phyloP scores from a whole-genome alignment of 2,888 invertebrate genomes.

The Chymomyza procnemis region DNA sequence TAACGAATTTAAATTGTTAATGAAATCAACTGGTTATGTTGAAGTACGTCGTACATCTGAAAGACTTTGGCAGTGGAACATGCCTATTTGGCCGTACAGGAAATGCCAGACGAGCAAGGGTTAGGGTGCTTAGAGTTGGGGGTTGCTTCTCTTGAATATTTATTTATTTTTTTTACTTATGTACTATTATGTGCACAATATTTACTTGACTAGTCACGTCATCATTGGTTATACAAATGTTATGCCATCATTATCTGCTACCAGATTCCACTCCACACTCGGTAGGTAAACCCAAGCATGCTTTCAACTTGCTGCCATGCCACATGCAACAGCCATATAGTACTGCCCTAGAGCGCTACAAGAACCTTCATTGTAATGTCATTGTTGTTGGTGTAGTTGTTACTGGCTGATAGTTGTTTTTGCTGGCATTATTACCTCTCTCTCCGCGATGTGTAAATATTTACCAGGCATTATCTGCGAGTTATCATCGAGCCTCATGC shows the following conservation, averaged over 20 bases:
- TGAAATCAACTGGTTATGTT: background rate
- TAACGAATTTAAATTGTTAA: background rate
- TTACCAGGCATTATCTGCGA: constrained; percentile 67
- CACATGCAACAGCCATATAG: background rate
- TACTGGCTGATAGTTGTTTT: constrained; percentile 6
- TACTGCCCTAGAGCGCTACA: background rate
- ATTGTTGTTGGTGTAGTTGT: background rate
- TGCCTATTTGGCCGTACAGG: background rate
- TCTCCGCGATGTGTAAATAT: constrained; percentile 37
- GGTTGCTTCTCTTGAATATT: background rate
- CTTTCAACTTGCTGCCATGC: background rate
- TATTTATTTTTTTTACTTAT: background rate
- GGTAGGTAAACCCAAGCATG: background rate
- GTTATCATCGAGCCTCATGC: constrained; percentile 56
- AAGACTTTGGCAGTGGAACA: background rate
- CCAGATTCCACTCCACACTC: constrained; percentile 2
- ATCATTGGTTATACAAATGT: background rate
- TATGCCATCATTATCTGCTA: constrained; percentile 4
- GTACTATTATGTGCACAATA: background rate
- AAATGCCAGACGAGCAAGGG: background rate
- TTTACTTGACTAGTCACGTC: constrained; percentile 1
- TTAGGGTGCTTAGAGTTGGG: background rate
- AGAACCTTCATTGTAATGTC: background rate
- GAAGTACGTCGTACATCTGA: background rate
- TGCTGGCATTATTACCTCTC: constrained; percentile 31